Base-by-base conservation (phyloP, 2,797 vertebrate species). In the Melanotaenia parkinsoni region DNA sequence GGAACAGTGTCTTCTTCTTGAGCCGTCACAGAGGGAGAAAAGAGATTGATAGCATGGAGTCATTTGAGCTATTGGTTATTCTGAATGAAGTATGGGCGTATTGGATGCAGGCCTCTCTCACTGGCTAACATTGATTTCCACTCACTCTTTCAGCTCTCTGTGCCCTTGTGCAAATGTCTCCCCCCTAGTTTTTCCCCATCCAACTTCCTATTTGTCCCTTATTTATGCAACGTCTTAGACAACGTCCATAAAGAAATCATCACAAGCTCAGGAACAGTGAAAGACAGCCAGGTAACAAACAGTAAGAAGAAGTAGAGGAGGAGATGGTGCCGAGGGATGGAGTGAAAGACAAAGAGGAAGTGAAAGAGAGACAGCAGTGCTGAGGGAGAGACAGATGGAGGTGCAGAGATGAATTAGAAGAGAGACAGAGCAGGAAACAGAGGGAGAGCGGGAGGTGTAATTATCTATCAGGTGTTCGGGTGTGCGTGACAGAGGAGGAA, bases 401-500 rank as follows among this genome's bases (percentile, higher is more conserved):
- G 57, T 7, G 64, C 51, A 63, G 69, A 35, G 80, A 79, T 63
- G 77, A 81, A 83, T 56, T 53, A 74, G 74, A 64, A 82, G 87
- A 87, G 85, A 71, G 88, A 88, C 76, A 74, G 82, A 87, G 83
- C 79, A 90, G 85, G 84, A 89, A 87, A 89, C 86, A 80, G 89
- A 89, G 82, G 79, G 86, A 86, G 87, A 85, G 88, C 89, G 86
- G 81, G 85, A 88, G 87, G 87, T 89, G 88, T 93, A 92, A 93
- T 94, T 93, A 94, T 93, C 91, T 85, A 91, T 93, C 93, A 94
- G 93, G 92, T 94, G 93, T 92, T 91, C 89, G 88, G 87, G 92
- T 93, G 91, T 92, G 93, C 92, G 92, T 94, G 93, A 93, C 91
- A 90, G 92, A 93, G 86, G 88, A 94, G 92, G 93, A 94, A 93